Percentiles rank a stretch among this genome's conserved stretches.
Evolutionary conservation across 2,113 vertebrate genomes (phyloP).

Genomic region (Oxyruncus cristatus): DNA sequence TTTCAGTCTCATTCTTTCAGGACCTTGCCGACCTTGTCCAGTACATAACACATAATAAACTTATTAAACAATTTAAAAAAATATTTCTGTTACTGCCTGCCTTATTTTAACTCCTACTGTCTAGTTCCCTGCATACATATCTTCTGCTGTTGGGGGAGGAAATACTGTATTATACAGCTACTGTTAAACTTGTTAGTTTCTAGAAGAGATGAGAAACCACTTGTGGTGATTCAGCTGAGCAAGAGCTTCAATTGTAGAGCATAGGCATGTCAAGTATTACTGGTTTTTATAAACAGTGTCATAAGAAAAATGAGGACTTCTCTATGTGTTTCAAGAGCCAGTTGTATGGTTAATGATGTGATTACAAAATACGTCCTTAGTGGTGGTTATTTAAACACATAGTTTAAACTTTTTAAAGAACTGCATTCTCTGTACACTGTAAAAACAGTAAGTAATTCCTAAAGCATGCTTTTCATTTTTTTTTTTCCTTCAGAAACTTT

Average conservation of each 20-base stretch:
- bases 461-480: neutral
- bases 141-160: neutral
- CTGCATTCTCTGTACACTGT: neutral
- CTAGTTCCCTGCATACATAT: neutral
- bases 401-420: neutral
- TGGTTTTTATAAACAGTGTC: neutral
- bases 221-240: neutral
- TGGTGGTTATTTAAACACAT: neutral
- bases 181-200: neutral
- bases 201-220: neutral
- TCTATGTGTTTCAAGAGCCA: neutral
- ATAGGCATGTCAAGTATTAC: neutral
- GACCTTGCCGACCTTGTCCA: neutral
- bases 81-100: neutral
- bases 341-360: neutral
- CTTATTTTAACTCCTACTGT: neutral
- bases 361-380: neutral
- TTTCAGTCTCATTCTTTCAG: neutral
- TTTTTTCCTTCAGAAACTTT: conserved; percentile 86
- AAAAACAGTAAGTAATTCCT: neutral
- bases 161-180: neutral
- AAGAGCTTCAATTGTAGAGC: neutral
- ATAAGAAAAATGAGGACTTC: neutral
- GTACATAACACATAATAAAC: neutral
- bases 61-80: neutral